Conservation (phyloP, 2,113 vertebrate species). For the Ginglymostoma cirratum region DNA sequence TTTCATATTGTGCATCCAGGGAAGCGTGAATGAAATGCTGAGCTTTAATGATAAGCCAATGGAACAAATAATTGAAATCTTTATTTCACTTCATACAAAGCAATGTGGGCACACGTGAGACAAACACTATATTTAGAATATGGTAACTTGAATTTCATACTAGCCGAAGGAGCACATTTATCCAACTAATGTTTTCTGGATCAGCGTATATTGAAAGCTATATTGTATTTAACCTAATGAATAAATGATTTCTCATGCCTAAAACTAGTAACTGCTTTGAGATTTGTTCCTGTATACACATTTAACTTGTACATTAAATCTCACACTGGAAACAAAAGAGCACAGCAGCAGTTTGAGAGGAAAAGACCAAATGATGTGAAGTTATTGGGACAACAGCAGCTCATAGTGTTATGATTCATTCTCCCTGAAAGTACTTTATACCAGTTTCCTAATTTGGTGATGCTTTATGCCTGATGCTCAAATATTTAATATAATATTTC, state of each 20-base stretch:
- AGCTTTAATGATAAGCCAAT: not conserved
- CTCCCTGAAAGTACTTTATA: not conserved
- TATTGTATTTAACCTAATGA: not conserved
- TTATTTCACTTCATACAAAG: not conserved
- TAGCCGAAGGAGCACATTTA: not conserved
- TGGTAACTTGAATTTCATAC: not conserved
- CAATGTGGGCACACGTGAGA: not conserved
- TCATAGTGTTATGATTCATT: not conserved
- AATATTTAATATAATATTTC: not conserved
- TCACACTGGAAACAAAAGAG: not conserved
- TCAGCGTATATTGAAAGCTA: not conserved
- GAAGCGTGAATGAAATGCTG: not conserved
- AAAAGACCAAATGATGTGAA: not conserved
- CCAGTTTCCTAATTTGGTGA: not conserved
- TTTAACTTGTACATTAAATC: not conserved
- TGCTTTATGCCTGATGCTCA: not conserved
- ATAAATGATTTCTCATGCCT: not conserved
- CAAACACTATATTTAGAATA: not conserved
- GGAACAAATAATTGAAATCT: not conserved
- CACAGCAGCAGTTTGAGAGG: not conserved
- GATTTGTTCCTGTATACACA: not conserved
- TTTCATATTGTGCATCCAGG: not conserved
- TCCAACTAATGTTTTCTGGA: not conserved
- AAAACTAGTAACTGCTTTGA: not conserved
- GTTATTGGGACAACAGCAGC: not conserved